phyloP scores from a whole-genome alignment of 2,113 vertebrate genomes.

The Urocitellus parryii region DNA sequence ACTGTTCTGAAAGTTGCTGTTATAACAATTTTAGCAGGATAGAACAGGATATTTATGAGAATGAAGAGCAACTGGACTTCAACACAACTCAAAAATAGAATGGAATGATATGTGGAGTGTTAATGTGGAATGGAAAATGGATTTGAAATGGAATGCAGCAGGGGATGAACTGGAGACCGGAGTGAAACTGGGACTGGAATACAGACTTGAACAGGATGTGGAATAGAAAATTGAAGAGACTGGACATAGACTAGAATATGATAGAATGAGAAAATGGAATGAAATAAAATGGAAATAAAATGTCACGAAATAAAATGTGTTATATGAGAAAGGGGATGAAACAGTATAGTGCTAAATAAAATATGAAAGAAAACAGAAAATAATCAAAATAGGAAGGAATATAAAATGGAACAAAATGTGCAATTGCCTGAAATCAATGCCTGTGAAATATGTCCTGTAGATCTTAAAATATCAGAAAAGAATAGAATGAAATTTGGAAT shows the following conservation, averaged over 20 bases:
- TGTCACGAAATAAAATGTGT: not conserved
- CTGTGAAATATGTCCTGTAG: not conserved
- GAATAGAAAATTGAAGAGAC: not conserved
- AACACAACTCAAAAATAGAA: not conserved
- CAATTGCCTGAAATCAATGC: slow-evolving; percentile 28
- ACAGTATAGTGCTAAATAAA: slow-evolving; percentile 33
- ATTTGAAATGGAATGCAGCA: slow-evolving; percentile 33
- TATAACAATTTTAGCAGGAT: slow-evolving; percentile 30
- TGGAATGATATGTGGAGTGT: slow-evolving; percentile 2
- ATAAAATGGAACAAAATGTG: not conserved
- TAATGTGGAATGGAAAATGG: slow-evolving; percentile 14
- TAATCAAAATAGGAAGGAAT: slow-evolving; percentile 10
- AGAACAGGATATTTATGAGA: slow-evolving; percentile 24
- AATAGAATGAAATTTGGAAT: slow-evolving; percentile 22
- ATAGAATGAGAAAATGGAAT: not conserved
- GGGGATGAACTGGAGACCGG: not conserved
- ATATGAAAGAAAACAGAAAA: not conserved
- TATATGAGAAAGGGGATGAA: not conserved
- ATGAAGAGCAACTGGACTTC: slow-evolving; percentile 1
- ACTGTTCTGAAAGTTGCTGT: slow-evolving; percentile 4
- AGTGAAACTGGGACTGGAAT: slow-evolving; percentile 24
- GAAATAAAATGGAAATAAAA: not conserved
- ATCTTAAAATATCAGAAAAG: slow-evolving; percentile 45
- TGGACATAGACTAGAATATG: not conserved
- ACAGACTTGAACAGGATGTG: not conserved